Base-by-base conservation (phyloP, 2,888 invertebrate genomes). In the Apamea monoglypha region DNA sequence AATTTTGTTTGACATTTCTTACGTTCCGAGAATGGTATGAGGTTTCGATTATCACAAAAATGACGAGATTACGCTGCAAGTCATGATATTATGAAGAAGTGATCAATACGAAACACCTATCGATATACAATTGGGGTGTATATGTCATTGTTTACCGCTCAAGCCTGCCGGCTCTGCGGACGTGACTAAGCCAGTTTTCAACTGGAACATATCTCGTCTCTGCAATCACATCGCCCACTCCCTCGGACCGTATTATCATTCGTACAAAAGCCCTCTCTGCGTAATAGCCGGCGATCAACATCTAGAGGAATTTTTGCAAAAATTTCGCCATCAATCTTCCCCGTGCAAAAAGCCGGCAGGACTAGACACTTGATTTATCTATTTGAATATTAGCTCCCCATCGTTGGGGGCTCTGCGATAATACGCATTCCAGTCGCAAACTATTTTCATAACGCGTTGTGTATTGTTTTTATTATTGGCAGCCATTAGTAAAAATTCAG, bases 351-450 rank as follows among this genome's bases (percentile, higher is more conserved):
- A 94, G 94, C 92, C 91, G 89, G 90, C 91, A 91, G 91, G 90
- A 90, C 90, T 91, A 93, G 93, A 92, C 92, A 91, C 90, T 94
- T 95, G 95, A 96, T 96, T 95, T 95, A 96, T 95, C 94, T 95
- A 94, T 95, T 94, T 95, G 95, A 94, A 95, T 95, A 95, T 95
- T 95, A 95, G 93, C 93, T 91, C 88, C 86, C 89, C 91, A 90
- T 83, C 85, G 87, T 87, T 82, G 86, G 84, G 90, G 90, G 81
- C 88, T 87, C 81, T 59, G 78, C 71, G 82, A 86, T 87, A 85
- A 89, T 81, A 86, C 83, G 78, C 86, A 88, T 89, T 85, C 86
- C 89, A 83, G 84, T 84, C 80, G 82, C 40, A 50, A 82, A 87
- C 83, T 89, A 83, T 89, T 83, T 88, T 84, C 78, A 82, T 88